Conservation (phyloP, 1,140 invertebrate species). For the Adelges cooleyi region DNA sequence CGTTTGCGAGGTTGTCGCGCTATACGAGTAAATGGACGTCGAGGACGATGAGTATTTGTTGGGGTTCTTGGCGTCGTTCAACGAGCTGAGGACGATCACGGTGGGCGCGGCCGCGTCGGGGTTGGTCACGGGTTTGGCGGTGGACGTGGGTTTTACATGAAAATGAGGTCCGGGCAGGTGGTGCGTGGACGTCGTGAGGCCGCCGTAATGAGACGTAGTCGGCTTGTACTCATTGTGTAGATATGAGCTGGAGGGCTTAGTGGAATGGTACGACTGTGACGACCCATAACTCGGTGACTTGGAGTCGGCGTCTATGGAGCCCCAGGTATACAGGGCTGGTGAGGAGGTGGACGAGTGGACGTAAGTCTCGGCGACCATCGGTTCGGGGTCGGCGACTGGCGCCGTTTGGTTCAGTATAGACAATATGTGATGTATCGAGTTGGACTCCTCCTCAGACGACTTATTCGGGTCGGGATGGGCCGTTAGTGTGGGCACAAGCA, state of each 20-base stretch:
- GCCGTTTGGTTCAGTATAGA: constrained; percentile 38
- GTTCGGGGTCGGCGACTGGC: neutral
- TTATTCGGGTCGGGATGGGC: constrained; percentile 40
- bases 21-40: too few species aligned
- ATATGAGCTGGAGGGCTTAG: constrained; percentile 32
- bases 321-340: constrained; percentile 42
- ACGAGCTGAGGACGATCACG: constrained; percentile 54
- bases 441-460: constrained; percentile 38
- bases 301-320: constrained; percentile 40
- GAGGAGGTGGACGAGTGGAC: constrained; percentile 37
- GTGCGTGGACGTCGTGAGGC: constrained; percentile 31
- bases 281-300: constrained; percentile 34
- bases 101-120: constrained; percentile 51
- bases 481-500: constrained; percentile 44
- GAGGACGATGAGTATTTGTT: constrained; percentile 39
- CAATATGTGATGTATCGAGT: constrained; percentile 41
- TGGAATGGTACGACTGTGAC: constrained; percentile 32
- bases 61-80: constrained; percentile 37
- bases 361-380: constrained; percentile 30
- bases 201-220: constrained; percentile 29
- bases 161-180: constrained; percentile 36
- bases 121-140: constrained; percentile 31
- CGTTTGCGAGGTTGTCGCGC: neutral
- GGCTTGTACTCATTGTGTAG: constrained; percentile 29
- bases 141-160: constrained; percentile 34